A percentile compares a stretch with the other conserved stretches of the same genome.
Evolutionary conservation across 1,140 invertebrate genomes (phyloP).

Genomic region (Euglossa dilemma): DNA sequence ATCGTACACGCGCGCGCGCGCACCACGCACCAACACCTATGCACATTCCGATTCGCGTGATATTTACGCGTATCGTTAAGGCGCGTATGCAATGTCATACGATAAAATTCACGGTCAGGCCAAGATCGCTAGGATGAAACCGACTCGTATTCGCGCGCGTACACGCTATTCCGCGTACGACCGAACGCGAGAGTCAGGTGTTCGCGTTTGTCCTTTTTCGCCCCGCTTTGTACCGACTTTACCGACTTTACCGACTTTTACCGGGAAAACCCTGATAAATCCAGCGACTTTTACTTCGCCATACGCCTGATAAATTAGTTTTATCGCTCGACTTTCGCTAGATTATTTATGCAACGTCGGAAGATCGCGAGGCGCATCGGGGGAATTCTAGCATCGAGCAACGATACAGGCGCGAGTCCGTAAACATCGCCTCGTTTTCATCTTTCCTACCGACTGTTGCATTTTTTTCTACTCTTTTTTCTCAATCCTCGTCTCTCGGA

Average conservation of each 20-base stretch:
- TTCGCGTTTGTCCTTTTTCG: no score
- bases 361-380: no score
- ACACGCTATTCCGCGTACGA: not conserved
- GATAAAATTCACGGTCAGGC: constrained; percentile 23
- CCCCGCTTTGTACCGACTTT: no score
- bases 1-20: no score
- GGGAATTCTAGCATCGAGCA: no score
- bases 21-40: not conserved
- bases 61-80: constrained; percentile 4
- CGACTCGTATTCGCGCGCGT: not conserved
- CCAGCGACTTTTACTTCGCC: no score
- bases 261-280: no score
- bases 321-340: not conserved
- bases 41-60: not conserved
- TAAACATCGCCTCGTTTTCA: no score
- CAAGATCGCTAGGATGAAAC: constrained; percentile 16
- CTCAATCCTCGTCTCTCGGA: not conserved
- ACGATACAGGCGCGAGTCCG: no score
- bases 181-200: not conserved
- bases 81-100: not conserved
- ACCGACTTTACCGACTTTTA: no score
- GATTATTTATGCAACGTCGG: no score
- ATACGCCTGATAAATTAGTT: not conserved
- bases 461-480: not conserved
- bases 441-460: no score